Conservation (phyloP, 2,113 vertebrate species). For the Brienomyrus longianalis region DNA sequence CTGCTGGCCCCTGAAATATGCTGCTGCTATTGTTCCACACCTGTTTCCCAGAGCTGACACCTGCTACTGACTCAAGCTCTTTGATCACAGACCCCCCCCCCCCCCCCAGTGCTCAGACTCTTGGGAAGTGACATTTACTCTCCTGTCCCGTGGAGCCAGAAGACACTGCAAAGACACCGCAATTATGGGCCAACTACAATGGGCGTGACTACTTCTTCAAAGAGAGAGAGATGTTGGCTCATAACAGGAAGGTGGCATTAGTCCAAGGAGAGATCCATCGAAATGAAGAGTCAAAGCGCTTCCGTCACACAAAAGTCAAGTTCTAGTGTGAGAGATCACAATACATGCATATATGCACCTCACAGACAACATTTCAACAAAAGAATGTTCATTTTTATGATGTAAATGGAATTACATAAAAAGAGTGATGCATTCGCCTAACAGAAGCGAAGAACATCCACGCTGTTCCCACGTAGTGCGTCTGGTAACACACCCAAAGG, state of each 20-base stretch:
- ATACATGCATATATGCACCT: background rate
- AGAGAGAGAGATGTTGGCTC: background rate
- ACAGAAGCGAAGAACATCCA: no score
- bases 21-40: background rate
- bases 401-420: background rate
- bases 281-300: background rate
- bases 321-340: background rate
- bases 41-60: conserved; percentile 1
- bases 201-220: background rate
- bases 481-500: background rate
- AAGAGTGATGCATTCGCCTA: background rate
- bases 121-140: conserved; percentile 19
- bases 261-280: background rate
- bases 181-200: background rate
- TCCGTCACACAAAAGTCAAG: background rate
- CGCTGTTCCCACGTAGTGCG: background rate
- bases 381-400: background rate
- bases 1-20: background rate
- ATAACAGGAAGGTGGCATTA: background rate
- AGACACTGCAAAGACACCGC: background rate
- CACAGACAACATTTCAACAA: background rate
- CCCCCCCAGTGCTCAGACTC: background rate
- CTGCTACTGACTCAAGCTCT: background rate
- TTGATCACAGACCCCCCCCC: background rate
- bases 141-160: background rate